A percentile compares a stretch with the other conserved stretches of the same genome.
Evolutionary conservation across 2,888 invertebrate genomes (phyloP).

Genomic region (Eristalis tenax): DNA sequence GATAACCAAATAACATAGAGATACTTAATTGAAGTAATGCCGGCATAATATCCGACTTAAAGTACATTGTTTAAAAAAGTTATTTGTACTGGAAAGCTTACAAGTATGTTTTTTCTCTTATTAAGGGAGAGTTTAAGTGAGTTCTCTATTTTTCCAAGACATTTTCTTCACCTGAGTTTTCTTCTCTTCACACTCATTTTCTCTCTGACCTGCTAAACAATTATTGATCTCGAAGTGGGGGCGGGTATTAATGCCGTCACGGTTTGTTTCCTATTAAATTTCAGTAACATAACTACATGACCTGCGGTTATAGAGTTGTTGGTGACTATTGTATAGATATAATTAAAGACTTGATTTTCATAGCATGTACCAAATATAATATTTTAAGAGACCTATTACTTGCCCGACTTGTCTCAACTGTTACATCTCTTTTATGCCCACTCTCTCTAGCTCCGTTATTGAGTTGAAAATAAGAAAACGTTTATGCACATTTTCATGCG

Average conservation of each 20-base stretch:
- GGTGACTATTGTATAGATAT: background rate
- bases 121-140: background rate
- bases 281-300: constrained; percentile 31
- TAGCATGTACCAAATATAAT: background rate
- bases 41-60: too few species aligned
- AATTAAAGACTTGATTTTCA: background rate
- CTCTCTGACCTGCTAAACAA: constrained; percentile 36
- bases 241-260: constrained; percentile 57
- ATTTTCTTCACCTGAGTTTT: constrained; percentile 35
- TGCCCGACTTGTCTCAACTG: constrained; percentile 6
- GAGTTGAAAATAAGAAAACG: constrained; percentile 25
- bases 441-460: constrained; percentile 32
- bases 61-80: background rate
- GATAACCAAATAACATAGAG: too few species aligned
- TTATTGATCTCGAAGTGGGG: constrained; percentile 57
- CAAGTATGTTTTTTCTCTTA: background rate
- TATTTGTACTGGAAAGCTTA: background rate
- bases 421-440: constrained; percentile 36
- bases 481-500: constrained; percentile 38
- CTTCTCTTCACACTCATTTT: constrained; percentile 47
- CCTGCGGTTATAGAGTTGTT: constrained; percentile 10
- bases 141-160: background rate
- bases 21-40: too few species aligned
- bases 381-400: constrained; percentile 8
- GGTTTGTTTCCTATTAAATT: constrained; percentile 15